Base-by-base conservation (phyloP, 2,888 invertebrate species). In the Habroteleia sp. region DNA sequence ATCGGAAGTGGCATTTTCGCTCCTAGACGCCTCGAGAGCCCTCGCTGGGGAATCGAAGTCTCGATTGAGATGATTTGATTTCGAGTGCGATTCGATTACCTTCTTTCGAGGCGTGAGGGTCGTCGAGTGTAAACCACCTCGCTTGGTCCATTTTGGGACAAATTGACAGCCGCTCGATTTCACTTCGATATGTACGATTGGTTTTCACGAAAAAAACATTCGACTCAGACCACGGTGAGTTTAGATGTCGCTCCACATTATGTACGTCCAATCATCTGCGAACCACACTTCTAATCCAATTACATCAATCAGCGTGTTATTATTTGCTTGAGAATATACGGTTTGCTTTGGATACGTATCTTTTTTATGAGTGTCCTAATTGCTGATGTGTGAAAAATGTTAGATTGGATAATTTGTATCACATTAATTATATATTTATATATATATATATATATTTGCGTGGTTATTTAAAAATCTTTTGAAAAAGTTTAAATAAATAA, bases 1-100 rank as follows among this genome's bases (percentile, higher is more conserved):
- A 80, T 78, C 82, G 82, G 80, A 84, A 84, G 82, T 82, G 83
- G 80, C 79, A 81, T 84, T 82, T 76, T 81, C 72, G 44, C 75
- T 16, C 11, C n/a, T 17, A 48, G 65, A 39, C 31, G 27, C 44
- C 54, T 72, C 65, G 71, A 71, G 66, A 71, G 72, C 33, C 76
- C 80, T 77, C 76, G 58, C 77, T 52, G 37, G 77, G 76, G 75
- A 78, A 77, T 76, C 74, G 74, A 74, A 76, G 78, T 75, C 77
- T 77, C 74, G 50, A 74, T 74, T 74, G 68, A 77, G 78, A 78
- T 78, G 78, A 76, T 78, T 80, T 77, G 77, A 78, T 79, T 77
- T 77, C 75, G 71, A 78, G 76, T 72, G 77, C 78, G 76, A 80
- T 80, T 78, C 80, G 75, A 77, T 80, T 78, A 80, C 76, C 60